Percentiles rank a stretch among this genome's conserved stretches.
These are phyloP conservation scores for Acinonyx jubatus DNA, from an alignment of 2,113 vertebrate genomes.

Conservation along the genomic window DNA sequence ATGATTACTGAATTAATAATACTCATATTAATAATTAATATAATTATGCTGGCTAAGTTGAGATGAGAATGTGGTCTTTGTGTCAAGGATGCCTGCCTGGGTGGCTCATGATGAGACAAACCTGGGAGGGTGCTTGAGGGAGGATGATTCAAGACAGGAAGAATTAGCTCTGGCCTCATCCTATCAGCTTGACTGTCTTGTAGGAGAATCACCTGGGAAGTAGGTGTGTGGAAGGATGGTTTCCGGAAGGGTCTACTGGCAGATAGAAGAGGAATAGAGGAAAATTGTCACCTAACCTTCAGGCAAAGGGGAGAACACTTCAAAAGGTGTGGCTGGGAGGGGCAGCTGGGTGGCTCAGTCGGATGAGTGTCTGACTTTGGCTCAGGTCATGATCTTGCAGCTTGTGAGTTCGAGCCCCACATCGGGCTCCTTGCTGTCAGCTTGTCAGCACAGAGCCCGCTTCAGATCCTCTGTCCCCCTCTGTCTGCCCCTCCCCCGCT, in stretches of 20 bases:
- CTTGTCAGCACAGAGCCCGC: too few relatives aligned
- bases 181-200: not conserved
- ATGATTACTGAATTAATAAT: not conserved
- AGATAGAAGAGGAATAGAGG: not conserved
- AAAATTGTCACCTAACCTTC: not conserved
- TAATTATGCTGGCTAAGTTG: not conserved
- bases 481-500: too few relatives aligned
- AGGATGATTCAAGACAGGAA: not conserved
- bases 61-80: not conserved
- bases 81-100: not conserved
- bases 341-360: too few relatives aligned
- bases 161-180: not conserved
- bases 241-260: not conserved
- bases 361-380: too few relatives aligned
- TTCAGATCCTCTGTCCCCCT: too few relatives aligned
- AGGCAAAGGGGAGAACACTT: not conserved
- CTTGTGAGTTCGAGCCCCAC: too few relatives aligned
- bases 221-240: not conserved
- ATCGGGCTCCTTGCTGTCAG: too few relatives aligned
- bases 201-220: not conserved
- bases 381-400: too few relatives aligned
- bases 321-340: not conserved
- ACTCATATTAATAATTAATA: not conserved
- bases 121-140: not conserved
- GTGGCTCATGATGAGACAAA: not conserved